Evolutionary conservation across 2,113 vertebrate genomes (phyloP), one percentile per base, ranked within the genome.

Genomic region (Proterorhinus semilunaris): DNA sequence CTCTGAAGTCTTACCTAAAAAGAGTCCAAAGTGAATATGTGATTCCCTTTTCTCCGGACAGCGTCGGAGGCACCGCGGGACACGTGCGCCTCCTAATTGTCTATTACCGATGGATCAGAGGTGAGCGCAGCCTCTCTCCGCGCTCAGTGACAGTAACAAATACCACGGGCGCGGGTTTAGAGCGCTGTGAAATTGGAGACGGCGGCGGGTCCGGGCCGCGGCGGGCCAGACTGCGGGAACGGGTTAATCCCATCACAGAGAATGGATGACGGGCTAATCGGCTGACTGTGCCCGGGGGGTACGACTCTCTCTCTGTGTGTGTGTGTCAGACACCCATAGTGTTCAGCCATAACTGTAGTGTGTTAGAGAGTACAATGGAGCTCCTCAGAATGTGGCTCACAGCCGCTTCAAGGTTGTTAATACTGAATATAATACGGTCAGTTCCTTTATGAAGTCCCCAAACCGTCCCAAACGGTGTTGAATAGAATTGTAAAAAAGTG

Each of bases 121-220:
- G 71, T 83, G 54, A 57, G 21, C 21, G 54, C 54, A 36, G 54
- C 27, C 54, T 57, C 9, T 10, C 36, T 66, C 51, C 54, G 49
- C 66, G 1, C 58, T 66, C 55, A 59, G 75, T 87, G 88, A 91
- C 89, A 90, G 87, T 91, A 92, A 91, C 90, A 91, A 86, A 93
- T 89, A 36, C 27, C 27, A 36, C 78, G 89, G 83, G 89, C 90
- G 71, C 88, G 87, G 86, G 89, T 88, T 92, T 88, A 90, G 81
- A 91, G 86, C 91, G 84, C 89, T 86, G 90, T 91, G 89, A 91
- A 93, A 91, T 88, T 91, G 87, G 83, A 89, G 91, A 88, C 84
- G 86, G 85, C 86, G 83, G 78, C 78, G 59, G 88, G 87, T 90
- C 51, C 78, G 74, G 79, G 84, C 51, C 78, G 74, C 76, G 84